phyloP scores from a whole-genome alignment of 2,113 vertebrate species.

The Panurus biarmicus region DNA sequence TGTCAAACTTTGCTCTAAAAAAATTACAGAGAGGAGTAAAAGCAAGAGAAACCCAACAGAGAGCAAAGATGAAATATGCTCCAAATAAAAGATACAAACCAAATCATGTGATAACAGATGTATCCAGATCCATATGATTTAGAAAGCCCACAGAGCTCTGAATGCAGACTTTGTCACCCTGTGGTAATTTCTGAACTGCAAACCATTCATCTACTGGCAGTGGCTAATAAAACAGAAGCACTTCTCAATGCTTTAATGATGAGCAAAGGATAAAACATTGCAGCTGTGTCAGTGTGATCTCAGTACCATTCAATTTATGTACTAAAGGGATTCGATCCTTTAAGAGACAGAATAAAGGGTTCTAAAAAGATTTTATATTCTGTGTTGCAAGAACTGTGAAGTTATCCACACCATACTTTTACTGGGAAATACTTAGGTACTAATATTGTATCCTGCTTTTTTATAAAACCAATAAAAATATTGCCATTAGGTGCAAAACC shows the following conservation, averaged over 20 bases:
- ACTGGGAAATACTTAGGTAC: neutral
- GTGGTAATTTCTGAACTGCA: neutral
- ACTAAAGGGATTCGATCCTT: neutral
- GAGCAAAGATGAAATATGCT: neutral
- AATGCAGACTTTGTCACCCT: neutral
- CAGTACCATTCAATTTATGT: neutral
- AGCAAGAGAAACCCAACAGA: neutral
- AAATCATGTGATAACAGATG: fast-evolving
- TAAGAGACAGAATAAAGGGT: neutral
- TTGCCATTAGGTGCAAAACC: neutral
- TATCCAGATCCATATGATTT: neutral
- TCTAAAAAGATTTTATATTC: neutral
- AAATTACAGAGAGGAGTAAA: neutral
- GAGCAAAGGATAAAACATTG: neutral
- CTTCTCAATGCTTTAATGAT: neutral
- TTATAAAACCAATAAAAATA: neutral
- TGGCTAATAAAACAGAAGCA: neutral
- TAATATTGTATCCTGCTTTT: neutral
- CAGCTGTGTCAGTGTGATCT: neutral
- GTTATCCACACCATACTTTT: neutral
- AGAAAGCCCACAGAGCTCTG: neutral
- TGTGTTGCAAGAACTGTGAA: neutral
- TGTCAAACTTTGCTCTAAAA: neutral
- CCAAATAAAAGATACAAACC: neutral
- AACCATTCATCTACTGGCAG: neutral